Evolutionary conservation across 2,888 invertebrate genomes (phyloP).

Genomic region (Euplagia quadripunctaria): DNA sequence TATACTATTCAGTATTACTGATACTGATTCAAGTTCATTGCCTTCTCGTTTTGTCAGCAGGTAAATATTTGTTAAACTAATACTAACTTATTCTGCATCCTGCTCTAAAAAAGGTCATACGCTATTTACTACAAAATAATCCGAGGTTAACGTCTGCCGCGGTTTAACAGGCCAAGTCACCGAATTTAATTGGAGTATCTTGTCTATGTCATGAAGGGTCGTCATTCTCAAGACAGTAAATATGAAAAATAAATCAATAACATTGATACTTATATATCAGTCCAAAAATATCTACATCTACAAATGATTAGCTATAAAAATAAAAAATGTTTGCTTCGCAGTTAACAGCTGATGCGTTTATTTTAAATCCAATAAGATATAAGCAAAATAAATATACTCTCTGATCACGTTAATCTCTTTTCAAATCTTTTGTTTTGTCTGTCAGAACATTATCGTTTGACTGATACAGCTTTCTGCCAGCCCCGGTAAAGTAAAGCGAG

Average conservation of each 20-base stretch:
- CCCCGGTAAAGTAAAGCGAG: conserved; percentile 17
- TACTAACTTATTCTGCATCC: too few relatives aligned
- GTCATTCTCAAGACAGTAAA: too few relatives aligned
- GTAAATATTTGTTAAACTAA: background rate
- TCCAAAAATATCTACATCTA: background rate
- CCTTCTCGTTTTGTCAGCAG: background rate
- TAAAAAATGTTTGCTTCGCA: background rate
- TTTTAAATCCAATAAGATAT: background rate
- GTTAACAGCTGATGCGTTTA: background rate
- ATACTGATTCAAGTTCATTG: too few relatives aligned
- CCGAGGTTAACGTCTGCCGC: too few relatives aligned
- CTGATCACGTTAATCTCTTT: conserved; percentile 1
- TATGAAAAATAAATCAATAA: too few relatives aligned
- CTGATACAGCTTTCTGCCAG: conserved; percentile 10
- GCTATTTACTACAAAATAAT: too few relatives aligned
- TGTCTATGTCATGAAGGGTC: too few relatives aligned
- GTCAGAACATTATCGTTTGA: conserved; percentile 17
- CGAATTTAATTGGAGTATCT: too few relatives aligned
- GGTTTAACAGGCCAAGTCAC: too few relatives aligned
- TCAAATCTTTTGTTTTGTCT: conserved; percentile 12
- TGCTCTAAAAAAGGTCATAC: background rate
- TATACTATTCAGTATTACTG: too few relatives aligned
- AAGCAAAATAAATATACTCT: background rate
- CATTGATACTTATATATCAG: too few relatives aligned
- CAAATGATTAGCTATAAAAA: background rate